Evolutionary conservation across 2,888 invertebrate species (phyloP), one percentile per base, ranked within the genome.

Genomic region (Rotaria magnacalcarata): DNA sequence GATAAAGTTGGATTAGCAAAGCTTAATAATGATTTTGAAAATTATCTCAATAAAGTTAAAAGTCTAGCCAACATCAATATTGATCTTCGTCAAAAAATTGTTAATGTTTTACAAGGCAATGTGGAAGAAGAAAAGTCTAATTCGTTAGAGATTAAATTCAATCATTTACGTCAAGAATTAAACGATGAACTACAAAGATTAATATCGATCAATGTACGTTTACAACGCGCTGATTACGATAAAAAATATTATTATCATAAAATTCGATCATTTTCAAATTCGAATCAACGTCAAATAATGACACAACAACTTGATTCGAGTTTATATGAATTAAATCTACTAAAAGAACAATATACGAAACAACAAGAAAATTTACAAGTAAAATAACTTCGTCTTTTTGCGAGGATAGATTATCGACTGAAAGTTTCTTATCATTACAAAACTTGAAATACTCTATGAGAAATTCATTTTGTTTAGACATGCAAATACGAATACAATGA

Each of bases 141-240:
- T 21, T 47, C 80, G 5, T 19, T 10, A 41, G 24, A 47, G n/a
- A 24, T 24, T 1, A 16, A 80, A 80, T 24, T 47, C n/a, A 8
- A 14, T 43, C 47, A 47, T 47, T 4, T 80, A 41, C 80, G 80
- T n/a, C 47, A 10, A 14, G 24, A 80, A 43, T 24, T 80, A 10
- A 80, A 80, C 21, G 6, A 80, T 24, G 80, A 80, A 80, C 10
- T 80, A 14, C 47, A 47, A 11, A 24, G 47, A 80, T n/a, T 4
- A 0, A 0, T 11, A n/a, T 24, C 24, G 1, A 11, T 10, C 24
- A 11, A 80, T 14, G 11, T 47, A n/a, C 80, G 80, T 80, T 43
- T 80, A 80, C 47, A 80, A 47, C 80, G n/a, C 47, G 80, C 80
- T 47, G 47, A 80, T 47, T 24, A 80, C 24, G 80, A 80, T 80